These are phyloP conservation scores for Macroramphosus scolopax DNA, from an alignment of 2,797 vertebrate genomes.

Conservation along the genomic window DNA sequence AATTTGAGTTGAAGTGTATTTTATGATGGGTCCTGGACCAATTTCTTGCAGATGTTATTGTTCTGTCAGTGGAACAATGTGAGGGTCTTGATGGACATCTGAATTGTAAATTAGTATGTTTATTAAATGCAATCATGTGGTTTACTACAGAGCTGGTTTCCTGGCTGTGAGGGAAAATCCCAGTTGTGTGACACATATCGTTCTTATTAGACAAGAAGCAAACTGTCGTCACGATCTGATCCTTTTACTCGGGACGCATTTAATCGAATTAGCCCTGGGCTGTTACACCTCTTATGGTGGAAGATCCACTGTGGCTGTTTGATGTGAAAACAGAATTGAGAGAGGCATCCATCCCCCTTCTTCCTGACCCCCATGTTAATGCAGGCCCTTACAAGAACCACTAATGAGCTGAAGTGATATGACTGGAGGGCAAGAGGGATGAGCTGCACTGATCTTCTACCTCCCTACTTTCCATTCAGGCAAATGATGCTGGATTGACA, in stretches of 20 bases:
- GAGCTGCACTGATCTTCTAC: conserved; percentile 45
- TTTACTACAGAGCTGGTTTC: not conserved
- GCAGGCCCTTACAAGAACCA: conserved; percentile 36
- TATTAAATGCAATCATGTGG: not conserved
- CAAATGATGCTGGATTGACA: conserved; percentile 56
- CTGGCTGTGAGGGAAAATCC: not conserved
- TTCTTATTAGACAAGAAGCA: conserved; percentile 6
- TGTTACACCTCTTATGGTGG: conserved; percentile 22
- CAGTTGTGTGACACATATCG: not conserved
- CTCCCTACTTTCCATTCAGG: conserved; percentile 31
- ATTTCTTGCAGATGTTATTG: not conserved
- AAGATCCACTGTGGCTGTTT: conserved; percentile 39
- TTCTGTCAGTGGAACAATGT: too few relatives aligned
- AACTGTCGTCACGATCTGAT: conserved; percentile 16
- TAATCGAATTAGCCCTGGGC: conserved; percentile 67
- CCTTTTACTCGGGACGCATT: conserved; percentile 33
- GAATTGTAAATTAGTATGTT: not conserved
- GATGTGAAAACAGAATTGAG: conserved; percentile 44
- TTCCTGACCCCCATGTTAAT: conserved; percentile 17
- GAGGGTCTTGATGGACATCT: not conserved
- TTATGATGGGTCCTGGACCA: not conserved
- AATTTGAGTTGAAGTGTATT: not conserved
- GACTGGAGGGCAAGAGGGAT: conserved; percentile 56
- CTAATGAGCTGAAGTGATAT: conserved; percentile 50
- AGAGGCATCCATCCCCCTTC: conserved; percentile 13